These are phyloP conservation scores for Gryon sp. DNA, from an alignment of 1,140 invertebrate genomes.

Conservation along the genomic window DNA sequence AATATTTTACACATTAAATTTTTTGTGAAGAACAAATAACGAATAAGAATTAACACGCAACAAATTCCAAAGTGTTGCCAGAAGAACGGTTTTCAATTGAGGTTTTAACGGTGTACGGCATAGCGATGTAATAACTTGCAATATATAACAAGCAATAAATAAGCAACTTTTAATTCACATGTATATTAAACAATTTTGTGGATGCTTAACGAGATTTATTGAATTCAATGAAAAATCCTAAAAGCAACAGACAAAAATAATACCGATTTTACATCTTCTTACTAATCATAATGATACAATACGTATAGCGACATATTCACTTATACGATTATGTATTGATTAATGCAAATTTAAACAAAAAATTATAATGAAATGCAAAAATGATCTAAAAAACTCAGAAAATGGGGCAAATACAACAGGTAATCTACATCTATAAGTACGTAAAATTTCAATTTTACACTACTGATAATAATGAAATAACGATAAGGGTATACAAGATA, in stretches of 20 bases:
- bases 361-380: constrained; percentile 62
- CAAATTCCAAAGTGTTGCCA: constrained; percentile 25
- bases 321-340: constrained; percentile 77
- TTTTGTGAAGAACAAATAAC: constrained; percentile 40
- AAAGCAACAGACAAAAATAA: constrained; percentile 68
- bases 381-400: constrained; percentile 69
- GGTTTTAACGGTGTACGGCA: constrained; percentile 64
- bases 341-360: constrained; percentile 69
- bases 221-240: constrained; percentile 70
- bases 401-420: constrained; percentile 68
- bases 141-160: constrained; percentile 80
- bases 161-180: constrained; percentile 77
- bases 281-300: constrained; percentile 78
- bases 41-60: constrained; percentile 47
- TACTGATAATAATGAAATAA: constrained; percentile 80
- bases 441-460: constrained; percentile 80
- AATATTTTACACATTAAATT: constrained; percentile 60
- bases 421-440: constrained; percentile 78
- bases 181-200: constrained; percentile 78
- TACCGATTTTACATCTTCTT: constrained; percentile 81
- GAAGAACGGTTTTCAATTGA: constrained; percentile 47
- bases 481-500: constrained; percentile 78
- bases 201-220: constrained; percentile 77
- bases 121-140: constrained; percentile 75
- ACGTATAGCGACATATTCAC: constrained; percentile 78